A percentile compares a stretch with the other conserved stretches of the same genome.
phyloP scores from a whole-genome alignment of 2,113 vertebrate species.

The Petrocephalus zakoni region DNA sequence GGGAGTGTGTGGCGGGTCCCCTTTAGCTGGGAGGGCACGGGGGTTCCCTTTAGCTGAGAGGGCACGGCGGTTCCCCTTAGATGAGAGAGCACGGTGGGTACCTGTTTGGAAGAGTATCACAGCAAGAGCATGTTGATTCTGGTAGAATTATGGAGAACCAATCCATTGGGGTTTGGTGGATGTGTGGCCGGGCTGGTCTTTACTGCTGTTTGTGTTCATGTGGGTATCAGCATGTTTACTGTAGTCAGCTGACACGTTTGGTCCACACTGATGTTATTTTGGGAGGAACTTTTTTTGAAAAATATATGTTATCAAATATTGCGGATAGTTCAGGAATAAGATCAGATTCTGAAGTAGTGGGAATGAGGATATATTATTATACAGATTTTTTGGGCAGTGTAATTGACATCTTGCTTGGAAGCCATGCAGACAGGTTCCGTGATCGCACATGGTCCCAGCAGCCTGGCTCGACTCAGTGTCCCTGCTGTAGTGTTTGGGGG shows the following conservation, averaged over 20 bases:
- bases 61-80: not conserved
- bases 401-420: not conserved
- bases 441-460: not conserved
- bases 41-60: too few relatives aligned
- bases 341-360: not conserved
- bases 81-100: not conserved
- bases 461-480: not conserved
- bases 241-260: not conserved
- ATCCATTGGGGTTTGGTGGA: not conserved
- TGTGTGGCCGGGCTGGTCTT: not conserved
- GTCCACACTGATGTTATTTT: not conserved
- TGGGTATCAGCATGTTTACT: not conserved
- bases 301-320: not conserved
- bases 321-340: not conserved
- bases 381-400: not conserved
- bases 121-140: not conserved
- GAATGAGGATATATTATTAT: not conserved
- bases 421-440: not conserved
- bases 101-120: not conserved
- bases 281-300: not conserved
- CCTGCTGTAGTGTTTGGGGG: constrained; percentile 1
- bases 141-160: not conserved
- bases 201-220: not conserved
- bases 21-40: too few relatives aligned
- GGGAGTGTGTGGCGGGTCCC: too few relatives aligned